Conservation (phyloP, 2,113 vertebrate species). For the Ptyas mucosa region DNA sequence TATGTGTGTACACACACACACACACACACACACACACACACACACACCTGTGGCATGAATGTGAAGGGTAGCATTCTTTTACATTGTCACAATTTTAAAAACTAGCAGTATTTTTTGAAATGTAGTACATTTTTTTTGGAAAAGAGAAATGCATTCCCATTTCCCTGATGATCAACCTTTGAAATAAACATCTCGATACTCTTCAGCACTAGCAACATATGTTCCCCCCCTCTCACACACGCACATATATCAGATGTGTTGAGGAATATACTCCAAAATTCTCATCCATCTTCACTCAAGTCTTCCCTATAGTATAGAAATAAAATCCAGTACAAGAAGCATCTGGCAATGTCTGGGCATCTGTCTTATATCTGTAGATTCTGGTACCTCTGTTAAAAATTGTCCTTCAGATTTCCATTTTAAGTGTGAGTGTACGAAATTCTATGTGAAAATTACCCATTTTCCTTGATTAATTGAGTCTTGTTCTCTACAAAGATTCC, state of each 20-base stretch:
- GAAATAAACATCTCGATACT: neutral
- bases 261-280: neutral
- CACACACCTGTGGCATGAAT: neutral
- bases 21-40: too few species aligned
- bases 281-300: neutral
- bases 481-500: constrained; percentile 5
- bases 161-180: neutral
- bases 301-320: neutral
- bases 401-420: neutral
- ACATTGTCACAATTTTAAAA: neutral
- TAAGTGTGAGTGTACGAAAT: neutral
- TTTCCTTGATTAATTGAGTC: constrained; percentile 6
- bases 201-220: neutral
- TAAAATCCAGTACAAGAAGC: neutral
- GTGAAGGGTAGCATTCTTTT: neutral
- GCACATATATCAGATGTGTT: neutral
- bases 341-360: neutral
- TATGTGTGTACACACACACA: neutral
- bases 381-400: neutral
- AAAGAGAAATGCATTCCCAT: neutral
- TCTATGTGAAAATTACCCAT: neutral
- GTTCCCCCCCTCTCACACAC: neutral
- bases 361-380: neutral
- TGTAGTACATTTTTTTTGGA: neutral
- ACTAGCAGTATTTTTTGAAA: neutral